A percentile compares a stretch with the other conserved stretches of the same genome.
Conservation (phyloP, 2,113 vertebrate species). For the Sterrhoptilus dennistouni region DNA sequence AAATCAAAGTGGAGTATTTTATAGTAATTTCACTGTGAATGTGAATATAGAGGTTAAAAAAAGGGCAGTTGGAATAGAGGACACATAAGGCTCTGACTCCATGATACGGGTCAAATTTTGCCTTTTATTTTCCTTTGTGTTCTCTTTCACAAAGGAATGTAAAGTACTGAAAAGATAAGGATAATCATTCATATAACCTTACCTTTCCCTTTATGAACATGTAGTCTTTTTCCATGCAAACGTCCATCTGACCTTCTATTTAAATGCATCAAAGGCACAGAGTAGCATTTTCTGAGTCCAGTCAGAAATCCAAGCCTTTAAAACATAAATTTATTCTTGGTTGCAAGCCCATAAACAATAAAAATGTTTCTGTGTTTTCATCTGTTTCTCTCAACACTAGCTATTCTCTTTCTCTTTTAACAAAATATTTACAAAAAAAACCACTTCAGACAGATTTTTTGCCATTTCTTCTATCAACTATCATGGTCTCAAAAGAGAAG, state of each 20-base stretch:
- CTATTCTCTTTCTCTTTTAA: neutral
- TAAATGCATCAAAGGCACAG: neutral
- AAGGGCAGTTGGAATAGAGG: neutral
- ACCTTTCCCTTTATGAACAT: neutral
- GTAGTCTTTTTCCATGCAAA: neutral
- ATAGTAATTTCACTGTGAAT: neutral
- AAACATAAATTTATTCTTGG: neutral
- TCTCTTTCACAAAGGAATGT: neutral
- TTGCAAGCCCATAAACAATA: neutral
- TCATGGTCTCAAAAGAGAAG: neutral
- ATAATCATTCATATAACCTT: neutral
- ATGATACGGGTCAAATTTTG: neutral
- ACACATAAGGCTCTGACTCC: neutral
- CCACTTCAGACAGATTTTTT: neutral
- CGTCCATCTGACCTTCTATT: neutral
- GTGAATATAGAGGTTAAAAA: neutral
- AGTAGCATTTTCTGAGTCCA: neutral
- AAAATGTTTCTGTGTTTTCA: neutral
- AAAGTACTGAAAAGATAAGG: neutral
- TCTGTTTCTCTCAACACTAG: neutral
- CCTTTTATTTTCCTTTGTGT: neutral
- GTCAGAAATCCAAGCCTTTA: neutral
- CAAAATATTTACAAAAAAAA: neutral
- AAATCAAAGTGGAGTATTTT: neutral
- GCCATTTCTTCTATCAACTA: neutral